Conservation (phyloP, 2,888 invertebrate species). For the Candidula unifasciata region DNA sequence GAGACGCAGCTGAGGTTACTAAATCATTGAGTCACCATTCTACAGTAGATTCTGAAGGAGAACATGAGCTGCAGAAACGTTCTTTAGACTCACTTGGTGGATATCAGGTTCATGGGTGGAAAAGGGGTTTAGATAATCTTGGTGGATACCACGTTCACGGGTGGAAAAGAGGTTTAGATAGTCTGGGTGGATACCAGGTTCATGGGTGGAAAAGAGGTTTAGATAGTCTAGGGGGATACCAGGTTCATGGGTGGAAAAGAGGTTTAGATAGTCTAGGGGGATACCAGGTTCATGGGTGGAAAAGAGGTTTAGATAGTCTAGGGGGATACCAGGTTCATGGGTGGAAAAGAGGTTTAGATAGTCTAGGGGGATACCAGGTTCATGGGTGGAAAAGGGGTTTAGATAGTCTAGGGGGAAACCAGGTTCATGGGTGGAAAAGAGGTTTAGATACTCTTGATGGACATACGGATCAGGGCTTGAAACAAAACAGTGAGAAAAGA, state of each 20-base stretch:
- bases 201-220: constrained; percentile 52
- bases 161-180: constrained; percentile 32
- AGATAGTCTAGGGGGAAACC: constrained; percentile 43
- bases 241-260: constrained; percentile 46
- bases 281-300: constrained; percentile 45
- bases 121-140: constrained; percentile 43
- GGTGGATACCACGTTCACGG: constrained; percentile 46
- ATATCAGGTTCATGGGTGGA: constrained; percentile 55
- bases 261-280: constrained; percentile 43
- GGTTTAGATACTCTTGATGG: constrained; percentile 41
- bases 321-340: constrained; percentile 48
- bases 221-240: constrained; percentile 42
- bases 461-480: constrained; percentile 43
- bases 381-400: constrained; percentile 27
- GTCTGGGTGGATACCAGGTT: constrained; percentile 54
- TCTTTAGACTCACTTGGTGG: constrained; percentile 52
- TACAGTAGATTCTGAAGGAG: neutral
- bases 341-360: constrained; percentile 41
- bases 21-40: neutral
- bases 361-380: constrained; percentile 18
- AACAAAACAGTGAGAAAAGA: constrained; percentile 32
- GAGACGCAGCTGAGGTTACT: neutral
- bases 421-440: constrained; percentile 49
- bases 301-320: constrained; percentile 38
- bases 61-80: constrained; percentile 5